Percentiles rank a stretch among this genome's conserved stretches.
Evolutionary conservation across 2,888 invertebrate species (phyloP).

Genomic region (Chaetoderma sp.): DNA sequence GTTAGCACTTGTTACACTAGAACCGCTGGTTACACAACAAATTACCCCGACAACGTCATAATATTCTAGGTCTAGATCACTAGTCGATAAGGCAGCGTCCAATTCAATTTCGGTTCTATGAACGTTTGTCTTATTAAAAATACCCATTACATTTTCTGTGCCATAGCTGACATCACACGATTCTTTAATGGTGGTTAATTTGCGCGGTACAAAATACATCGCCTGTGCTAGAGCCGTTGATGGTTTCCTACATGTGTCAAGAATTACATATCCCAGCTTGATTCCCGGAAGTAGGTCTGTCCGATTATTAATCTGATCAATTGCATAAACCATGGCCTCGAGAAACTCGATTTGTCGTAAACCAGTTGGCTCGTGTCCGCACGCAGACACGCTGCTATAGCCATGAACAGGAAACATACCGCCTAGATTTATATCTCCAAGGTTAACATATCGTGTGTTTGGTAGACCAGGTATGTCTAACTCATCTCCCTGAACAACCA

Average conservation of each 20-base stretch:
- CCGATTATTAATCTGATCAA: slow-evolving; percentile 42
- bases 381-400: slow-evolving; percentile 19
- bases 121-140: too few relatives aligned
- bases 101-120: too few relatives aligned
- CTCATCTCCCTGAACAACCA: too few relatives aligned
- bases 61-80: too few relatives aligned
- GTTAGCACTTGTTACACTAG: slow-evolving; percentile 44
- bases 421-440: slow-evolving; percentile 48
- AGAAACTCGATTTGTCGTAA: too few relatives aligned
- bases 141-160: too few relatives aligned
- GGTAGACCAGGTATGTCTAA: slow-evolving; percentile 30
- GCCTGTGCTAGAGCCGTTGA: slow-evolving; percentile 46
- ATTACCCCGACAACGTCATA: slow-evolving; percentile 45
- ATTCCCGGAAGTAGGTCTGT: slow-evolving; percentile 37
- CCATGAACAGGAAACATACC: slow-evolving; percentile 41
- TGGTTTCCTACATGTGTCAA: slow-evolving; percentile 49
- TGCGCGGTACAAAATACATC: slow-evolving; percentile 43
- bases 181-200: too few relatives aligned
- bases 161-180: too few relatives aligned
- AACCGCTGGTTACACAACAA: slow-evolving; percentile 41
- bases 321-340: slow-evolving; percentile 48
- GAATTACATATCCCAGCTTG: slow-evolving; percentile 44
- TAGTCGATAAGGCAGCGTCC: too few relatives aligned
- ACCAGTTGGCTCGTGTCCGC: slow-evolving; percentile 36
- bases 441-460: slow-evolving; percentile 24